Evolutionary conservation across 2,888 invertebrate genomes (phyloP).

Genomic region (Mesoligia furuncula): DNA sequence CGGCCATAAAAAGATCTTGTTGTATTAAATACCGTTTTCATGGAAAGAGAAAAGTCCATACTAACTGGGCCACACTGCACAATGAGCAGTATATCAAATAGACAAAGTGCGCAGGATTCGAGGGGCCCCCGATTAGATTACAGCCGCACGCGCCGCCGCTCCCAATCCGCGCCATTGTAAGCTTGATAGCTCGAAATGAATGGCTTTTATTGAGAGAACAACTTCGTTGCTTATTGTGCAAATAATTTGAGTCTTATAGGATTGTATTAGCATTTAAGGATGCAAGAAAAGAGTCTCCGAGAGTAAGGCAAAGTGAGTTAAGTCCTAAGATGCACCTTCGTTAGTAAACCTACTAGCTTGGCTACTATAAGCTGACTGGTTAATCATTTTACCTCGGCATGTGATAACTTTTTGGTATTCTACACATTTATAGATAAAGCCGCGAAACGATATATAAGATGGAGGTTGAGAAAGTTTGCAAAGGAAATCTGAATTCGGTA

Average conservation of each 20-base stretch:
- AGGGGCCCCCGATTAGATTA: constrained; percentile 70
- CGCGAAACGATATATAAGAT: too few relatives aligned
- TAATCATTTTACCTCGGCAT: not conserved
- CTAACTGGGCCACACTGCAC: constrained; percentile 28
- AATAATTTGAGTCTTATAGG: not conserved
- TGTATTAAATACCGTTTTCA: constrained; percentile 16
- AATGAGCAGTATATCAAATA: constrained; percentile 56
- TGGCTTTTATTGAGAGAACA: constrained; percentile 34
- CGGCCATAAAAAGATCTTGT: not conserved
- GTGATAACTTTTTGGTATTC: not conserved
- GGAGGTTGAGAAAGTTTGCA: not conserved
- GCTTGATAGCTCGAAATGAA: constrained; percentile 48
- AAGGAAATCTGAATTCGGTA: not conserved
- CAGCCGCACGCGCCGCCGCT: constrained; percentile 55
- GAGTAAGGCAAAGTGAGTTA: not conserved
- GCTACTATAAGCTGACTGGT: not conserved
- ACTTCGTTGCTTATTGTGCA: constrained; percentile 7
- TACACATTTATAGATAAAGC: too few relatives aligned
- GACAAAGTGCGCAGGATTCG: constrained; percentile 63
- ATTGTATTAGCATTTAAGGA: not conserved
- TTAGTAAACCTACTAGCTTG: not conserved
- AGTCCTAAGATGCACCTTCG: not conserved
- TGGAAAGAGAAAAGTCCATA: constrained; percentile 25
- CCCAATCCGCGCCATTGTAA: constrained; percentile 59
- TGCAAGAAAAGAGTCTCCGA: not conserved